Evolutionary conservation across 2,113 vertebrate genomes (phyloP), one percentile per base, ranked within the genome.

Genomic region (Megalops atlanticus): DNA sequence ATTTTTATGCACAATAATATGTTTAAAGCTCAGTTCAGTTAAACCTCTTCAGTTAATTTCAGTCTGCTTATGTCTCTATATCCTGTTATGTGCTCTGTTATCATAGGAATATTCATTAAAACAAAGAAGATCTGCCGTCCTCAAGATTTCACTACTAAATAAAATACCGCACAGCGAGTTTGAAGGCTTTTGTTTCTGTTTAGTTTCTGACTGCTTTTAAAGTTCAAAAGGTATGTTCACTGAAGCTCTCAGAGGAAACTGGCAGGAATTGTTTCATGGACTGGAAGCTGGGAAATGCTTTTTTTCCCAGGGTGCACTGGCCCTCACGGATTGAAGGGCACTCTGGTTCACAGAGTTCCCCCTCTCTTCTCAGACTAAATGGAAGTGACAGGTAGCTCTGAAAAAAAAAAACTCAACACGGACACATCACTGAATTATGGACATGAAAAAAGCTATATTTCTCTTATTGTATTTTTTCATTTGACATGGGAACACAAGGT

Each of bases 211-310:
- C 84, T 79, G 74, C 87, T 87, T 85, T 89, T 74, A 79, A 88
- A 89, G 87, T 87, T 79, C 84, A 85, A 85, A 84, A 87, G 82
- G 87, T 87, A 31, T 12, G 41, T 74, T 74, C 47, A 85, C 80
- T 86, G 84, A 86, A 88, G 83, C 86, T 89, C 89, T 89, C 85
- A 36, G 79, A 88, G 82, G 88, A 92, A 80, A 79, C 82, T 80
- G 82, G 81, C 87, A 79, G 52, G 80, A 89, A 90, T 90, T 90
- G 87, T 87, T 90, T 90, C 85, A 88, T 92, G 89, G 84, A 86
- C 86, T 90, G 85, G 86, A 92, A 91, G 85, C 86, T 16, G 36
- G 54, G 58, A 79, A 87, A 85, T 87, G 87, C 88, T 87, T 88
- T 84, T 78, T 85, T 88, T 90, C 88, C 87, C 86, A 86, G 83